A percentile compares a stretch with the other conserved stretches of the same genome.
phyloP scores from a whole-genome alignment of 1,140 invertebrate species.

The Tetraneura akinire region DNA sequence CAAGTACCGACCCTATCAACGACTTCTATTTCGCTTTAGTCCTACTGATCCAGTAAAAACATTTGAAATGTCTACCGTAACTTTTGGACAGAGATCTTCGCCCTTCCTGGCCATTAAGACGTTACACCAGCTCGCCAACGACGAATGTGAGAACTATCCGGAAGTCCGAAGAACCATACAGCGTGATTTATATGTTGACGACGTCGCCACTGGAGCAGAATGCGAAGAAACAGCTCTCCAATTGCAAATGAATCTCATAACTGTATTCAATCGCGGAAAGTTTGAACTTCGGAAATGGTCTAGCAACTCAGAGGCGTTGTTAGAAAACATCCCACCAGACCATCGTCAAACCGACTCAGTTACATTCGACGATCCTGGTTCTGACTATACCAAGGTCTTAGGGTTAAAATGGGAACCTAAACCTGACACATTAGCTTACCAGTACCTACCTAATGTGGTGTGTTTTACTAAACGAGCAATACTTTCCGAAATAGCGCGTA shows the following conservation, averaged over 20 bases:
- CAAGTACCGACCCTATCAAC: slow-evolving; percentile 55
- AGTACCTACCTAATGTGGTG: not conserved
- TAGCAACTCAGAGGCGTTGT: slow-evolving; percentile 10
- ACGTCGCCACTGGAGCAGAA: slow-evolving; percentile 58
- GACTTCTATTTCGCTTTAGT: slow-evolving; percentile 55
- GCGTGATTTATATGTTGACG: slow-evolving; percentile 54
- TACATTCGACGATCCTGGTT: not conserved
- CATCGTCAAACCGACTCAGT: not conserved
- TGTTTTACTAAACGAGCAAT: slow-evolving; percentile 52
- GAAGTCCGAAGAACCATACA: slow-evolving; percentile 50
- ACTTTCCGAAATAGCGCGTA: slow-evolving; percentile 53
- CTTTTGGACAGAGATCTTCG: slow-evolving; percentile 57
- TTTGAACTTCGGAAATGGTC: slow-evolving; percentile 53
- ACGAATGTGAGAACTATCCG: slow-evolving; percentile 55
- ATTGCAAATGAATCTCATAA: slow-evolving; percentile 49
- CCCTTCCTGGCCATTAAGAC: slow-evolving; percentile 57
- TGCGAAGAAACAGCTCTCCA: slow-evolving; percentile 52
- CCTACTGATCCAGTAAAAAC: not conserved
- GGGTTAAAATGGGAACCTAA: slow-evolving; percentile 45
- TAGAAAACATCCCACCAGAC: not conserved
- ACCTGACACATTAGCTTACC: not conserved
- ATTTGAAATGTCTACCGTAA: slow-evolving; percentile 57
- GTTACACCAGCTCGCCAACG: slow-evolving; percentile 56
- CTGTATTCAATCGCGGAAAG: slow-evolving; percentile 48
- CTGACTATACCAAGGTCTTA: not conserved